Evolutionary conservation across 2,113 vertebrate genomes (phyloP).

Genomic region (Myotis davidii): DNA sequence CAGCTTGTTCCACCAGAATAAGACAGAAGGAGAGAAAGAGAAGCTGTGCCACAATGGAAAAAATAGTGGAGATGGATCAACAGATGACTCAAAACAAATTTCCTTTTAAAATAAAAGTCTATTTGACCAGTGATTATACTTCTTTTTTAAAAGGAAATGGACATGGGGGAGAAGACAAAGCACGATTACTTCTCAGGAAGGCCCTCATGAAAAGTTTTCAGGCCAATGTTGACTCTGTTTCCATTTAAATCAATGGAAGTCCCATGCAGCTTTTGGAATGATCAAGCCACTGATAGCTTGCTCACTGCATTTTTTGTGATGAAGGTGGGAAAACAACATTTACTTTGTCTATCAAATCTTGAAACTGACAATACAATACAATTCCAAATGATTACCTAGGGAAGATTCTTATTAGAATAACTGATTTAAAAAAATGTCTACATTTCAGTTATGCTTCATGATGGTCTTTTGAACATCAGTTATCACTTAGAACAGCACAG

Average conservation of each 20-base stretch:
- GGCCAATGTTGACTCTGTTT: not conserved
- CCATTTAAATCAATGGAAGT: not conserved
- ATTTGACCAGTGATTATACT: not conserved
- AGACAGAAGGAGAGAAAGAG: not conserved
- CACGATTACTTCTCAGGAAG: not conserved
- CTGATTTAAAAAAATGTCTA: not conserved
- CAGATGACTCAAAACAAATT: not conserved
- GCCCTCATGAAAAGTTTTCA: not conserved
- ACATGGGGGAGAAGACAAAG: not conserved
- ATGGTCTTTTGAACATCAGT: not conserved
- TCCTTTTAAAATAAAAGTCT: not conserved
- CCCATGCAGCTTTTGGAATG: not conserved
- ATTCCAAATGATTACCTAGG: not conserved
- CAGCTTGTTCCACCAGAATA: constrained; percentile 9
- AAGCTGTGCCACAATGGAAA: not conserved
- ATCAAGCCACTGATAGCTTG: not conserved
- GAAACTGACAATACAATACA: not conserved
- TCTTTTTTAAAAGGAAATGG: not conserved
- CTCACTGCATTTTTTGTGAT: not conserved
- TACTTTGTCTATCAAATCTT: not conserved
- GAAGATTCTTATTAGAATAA: not conserved
- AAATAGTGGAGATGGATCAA: not conserved
- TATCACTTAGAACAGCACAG: not conserved
- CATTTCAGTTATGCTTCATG: not conserved
- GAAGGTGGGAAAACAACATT: not conserved